Base-by-base conservation (phyloP, 2,888 invertebrate genomes). In the Aspidiotus rigidus region DNA sequence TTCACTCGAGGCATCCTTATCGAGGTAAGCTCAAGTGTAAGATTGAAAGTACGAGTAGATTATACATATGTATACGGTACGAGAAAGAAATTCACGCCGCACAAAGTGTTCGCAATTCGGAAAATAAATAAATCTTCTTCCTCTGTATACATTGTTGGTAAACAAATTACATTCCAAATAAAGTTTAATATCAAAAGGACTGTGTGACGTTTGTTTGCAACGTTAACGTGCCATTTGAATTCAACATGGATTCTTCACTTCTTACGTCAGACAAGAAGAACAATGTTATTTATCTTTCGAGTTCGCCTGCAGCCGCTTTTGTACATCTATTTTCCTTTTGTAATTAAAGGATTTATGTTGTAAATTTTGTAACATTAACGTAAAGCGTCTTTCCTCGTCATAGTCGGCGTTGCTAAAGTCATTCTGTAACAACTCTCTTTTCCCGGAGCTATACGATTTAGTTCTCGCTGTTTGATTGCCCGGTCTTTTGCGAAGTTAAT, bases 191-290 rank as follows among this genome's bases (percentile, higher is more conserved):
- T 66, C 66, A 66, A 66, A 66, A 59, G 66, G 66, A 59, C 59
- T 66, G 66, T 66, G 66, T 59, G 66, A 66, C 59, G 66, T 66
- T 66, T 66, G 66, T 66, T 66, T 66, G 59, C 57, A 66, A 59
- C 66, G 66, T 66, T 66, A 66, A 66, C 66, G 59, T 66, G 59
- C 66, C 66, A 66, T 66, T 66, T 66, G 66, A 66, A 66, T 66
- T 59, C 59, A 59, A 59, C 66, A 28, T 28, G 28, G 28, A 28
- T 28, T 28, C 16, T 40, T 49, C 64, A 41, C 66, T 66, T 64
- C 66, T 66, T 59, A 66, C 28, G 28, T 28, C 28, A 28, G 28
- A 28, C 59, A 66, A n/a, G 66, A 66, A 66, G 59, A 66, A 66
- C 66, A 59, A 66, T 59, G 66, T 66, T 66, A 66, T 66, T 66